A percentile compares a stretch with the other conserved stretches of the same genome.
Conservation (phyloP, 2,888 invertebrate species). For the Cheilosia soror region DNA sequence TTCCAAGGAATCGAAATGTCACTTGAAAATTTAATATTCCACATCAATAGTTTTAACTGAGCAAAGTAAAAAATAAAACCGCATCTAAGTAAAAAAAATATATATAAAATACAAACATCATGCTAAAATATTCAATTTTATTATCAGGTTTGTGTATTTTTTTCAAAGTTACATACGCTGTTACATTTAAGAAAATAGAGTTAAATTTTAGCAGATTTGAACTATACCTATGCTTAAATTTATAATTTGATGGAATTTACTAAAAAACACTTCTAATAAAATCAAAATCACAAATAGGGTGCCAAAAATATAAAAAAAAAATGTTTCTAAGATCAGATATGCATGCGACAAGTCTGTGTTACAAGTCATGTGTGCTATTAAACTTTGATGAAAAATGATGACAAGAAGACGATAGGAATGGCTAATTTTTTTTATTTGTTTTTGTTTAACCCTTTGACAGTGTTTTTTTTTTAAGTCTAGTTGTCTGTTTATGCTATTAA, state of each 20-base stretch:
- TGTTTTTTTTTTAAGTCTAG: neutral
- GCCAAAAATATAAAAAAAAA: neutral
- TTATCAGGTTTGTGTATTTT: conserved; percentile 12
- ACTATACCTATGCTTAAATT: conserved; percentile 1
- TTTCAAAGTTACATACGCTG: conserved; percentile 18
- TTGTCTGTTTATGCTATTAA: no score
- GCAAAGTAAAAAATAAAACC: conserved; percentile 4
- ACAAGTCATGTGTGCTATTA: neutral
- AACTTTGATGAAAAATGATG: neutral
- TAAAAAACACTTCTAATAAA: conserved; percentile 5
- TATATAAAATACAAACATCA: conserved; percentile 27
- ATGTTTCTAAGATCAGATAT: neutral
- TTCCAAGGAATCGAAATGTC: neutral
- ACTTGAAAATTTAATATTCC: neutral
- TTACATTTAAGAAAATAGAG: neutral
- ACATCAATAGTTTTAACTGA: neutral
- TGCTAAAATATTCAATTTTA: conserved; percentile 30
- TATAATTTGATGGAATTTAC: conserved; percentile 1
- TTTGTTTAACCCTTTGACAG: neutral
- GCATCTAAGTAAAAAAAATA: neutral
- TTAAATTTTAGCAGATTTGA: neutral
- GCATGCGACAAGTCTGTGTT: neutral
- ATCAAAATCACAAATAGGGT: neutral
- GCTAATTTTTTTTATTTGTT: no score
- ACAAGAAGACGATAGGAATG: neutral